A percentile compares a stretch with the other conserved stretches of the same genome.
phyloP scores from a whole-genome alignment of 2,888 invertebrate genomes.

The Callyntrura guangdongensis region DNA sequence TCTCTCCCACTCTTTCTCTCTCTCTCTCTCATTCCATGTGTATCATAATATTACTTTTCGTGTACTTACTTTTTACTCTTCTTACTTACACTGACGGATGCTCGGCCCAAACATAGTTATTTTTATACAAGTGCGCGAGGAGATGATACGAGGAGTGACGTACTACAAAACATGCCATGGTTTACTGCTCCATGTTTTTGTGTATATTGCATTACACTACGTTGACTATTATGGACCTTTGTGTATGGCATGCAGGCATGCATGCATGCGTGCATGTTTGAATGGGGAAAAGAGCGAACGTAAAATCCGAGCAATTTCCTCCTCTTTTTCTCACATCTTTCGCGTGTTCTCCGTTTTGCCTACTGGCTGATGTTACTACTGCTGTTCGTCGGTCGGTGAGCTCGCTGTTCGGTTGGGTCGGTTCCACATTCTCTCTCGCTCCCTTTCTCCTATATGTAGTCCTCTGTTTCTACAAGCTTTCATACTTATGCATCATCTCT shows the following conservation, averaged over 20 bases:
- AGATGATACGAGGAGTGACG: conserved; percentile 11
- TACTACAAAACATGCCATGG: conserved; percentile 42
- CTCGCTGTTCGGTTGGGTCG: conserved; percentile 43
- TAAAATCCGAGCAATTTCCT: conserved; percentile 76
- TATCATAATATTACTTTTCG: background rate
- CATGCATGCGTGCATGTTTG: conserved; percentile 44
- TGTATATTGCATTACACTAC: background rate
- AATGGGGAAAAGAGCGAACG: conserved; percentile 55
- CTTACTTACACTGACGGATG: background rate
- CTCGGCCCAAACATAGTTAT: background rate
- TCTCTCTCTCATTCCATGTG: no score
- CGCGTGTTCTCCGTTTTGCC: background rate
- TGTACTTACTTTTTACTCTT: background rate
- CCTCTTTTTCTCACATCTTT: conserved; percentile 56
- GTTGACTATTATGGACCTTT: background rate
- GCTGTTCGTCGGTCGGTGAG: background rate
- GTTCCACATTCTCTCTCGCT: conserved; percentile 7
- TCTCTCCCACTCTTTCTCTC: no score
- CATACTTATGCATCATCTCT: conserved; percentile 30
- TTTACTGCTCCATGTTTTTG: background rate
- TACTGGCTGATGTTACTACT: conserved; percentile 25
- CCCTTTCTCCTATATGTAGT: no score
- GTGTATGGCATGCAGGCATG: conserved; percentile 6
- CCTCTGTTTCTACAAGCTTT: background rate
- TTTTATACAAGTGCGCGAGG: background rate